Evolutionary conservation across 2,797 vertebrate species (phyloP), one percentile per base, ranked within the genome.

Genomic region (Tauraco hartlaubi): DNA sequence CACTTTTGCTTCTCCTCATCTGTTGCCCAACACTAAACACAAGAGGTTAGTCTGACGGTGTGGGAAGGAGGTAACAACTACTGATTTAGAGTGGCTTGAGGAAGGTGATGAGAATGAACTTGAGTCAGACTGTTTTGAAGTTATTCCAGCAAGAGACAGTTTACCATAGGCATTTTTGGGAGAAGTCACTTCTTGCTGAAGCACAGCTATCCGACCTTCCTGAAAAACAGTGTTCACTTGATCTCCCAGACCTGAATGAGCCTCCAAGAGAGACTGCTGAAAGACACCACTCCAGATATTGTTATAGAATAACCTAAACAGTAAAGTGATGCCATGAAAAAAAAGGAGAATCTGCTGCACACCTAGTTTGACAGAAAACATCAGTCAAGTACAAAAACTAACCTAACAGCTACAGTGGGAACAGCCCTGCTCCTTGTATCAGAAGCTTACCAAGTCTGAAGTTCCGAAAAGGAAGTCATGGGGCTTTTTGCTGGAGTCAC

Each of bases 1-100:
- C 25, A 59, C 43, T 64, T 83, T 5, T 25, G 23, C 21, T 74
- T 49, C 51, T 85, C 61, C 69, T 28, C 6, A 15, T 18, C 18
- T 41, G 29, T 17, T 51, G 28, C 58, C 44, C 0, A 0, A 41
- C 35, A 29, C 31, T n/a, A 9, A 28, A 23, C 10, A 6, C 19
- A 35, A 59, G 44, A 74, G 6, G 2, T 67, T 20, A 44, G 23
- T 39, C 31, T 56, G 29, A 29, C 28, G 41, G 20, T 22, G 56
- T 9, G 18, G 39, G 35, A 37, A 81, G 49, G 13, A 52, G 18
- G 49, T 31, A 71, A 64, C 6, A 11, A 54, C 18, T 49, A 28
- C 33, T 43, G 23, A 51, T 52, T 58, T 37, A 52, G 19, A 73
- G 31, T 25, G 16, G 39, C 43, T 89, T n/a, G 39, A 85, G 59